Conservation (phyloP, 2,888 invertebrate genomes). For the Heliconius aoede region DNA sequence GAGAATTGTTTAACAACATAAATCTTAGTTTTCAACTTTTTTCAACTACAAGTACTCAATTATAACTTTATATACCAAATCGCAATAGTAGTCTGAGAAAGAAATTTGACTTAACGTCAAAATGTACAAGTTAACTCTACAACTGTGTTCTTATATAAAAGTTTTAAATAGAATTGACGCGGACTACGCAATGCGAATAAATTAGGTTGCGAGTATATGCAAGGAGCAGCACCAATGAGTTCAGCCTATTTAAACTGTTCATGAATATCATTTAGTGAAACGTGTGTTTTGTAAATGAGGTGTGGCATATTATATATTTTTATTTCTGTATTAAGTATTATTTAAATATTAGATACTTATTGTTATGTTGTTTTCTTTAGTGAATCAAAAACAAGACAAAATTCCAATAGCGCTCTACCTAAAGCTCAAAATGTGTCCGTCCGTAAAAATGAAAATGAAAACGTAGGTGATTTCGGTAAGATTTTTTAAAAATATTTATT, state of each 20-base stretch:
- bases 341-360: neutral
- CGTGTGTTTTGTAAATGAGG: conserved; percentile 29
- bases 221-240: conserved; percentile 19
- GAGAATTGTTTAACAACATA: no score
- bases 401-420: conserved; percentile 38
- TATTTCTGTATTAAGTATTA: neutral
- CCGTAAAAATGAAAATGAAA: conserved; percentile 65
- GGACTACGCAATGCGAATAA: conserved; percentile 54
- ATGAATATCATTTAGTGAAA: conserved; percentile 3
- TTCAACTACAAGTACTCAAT: neutral
- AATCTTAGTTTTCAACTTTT: neutral
- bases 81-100: neutral
- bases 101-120: neutral
- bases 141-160: conserved; percentile 33
- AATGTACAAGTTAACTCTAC: neutral
- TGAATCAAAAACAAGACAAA: conserved; percentile 61
- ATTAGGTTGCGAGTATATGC: conserved; percentile 42
- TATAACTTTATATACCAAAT: neutral
- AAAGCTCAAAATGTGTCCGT: conserved; percentile 63
- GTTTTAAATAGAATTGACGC: conserved; percentile 69
- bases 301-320: conserved; percentile 28
- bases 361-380: conserved; percentile 50
- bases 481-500: conserved; percentile 36
- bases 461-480: conserved; percentile 77
- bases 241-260: conserved; percentile 25